Evolutionary conservation across 2,888 invertebrate genomes (phyloP).

Genomic region (Galeruca laticollis): DNA sequence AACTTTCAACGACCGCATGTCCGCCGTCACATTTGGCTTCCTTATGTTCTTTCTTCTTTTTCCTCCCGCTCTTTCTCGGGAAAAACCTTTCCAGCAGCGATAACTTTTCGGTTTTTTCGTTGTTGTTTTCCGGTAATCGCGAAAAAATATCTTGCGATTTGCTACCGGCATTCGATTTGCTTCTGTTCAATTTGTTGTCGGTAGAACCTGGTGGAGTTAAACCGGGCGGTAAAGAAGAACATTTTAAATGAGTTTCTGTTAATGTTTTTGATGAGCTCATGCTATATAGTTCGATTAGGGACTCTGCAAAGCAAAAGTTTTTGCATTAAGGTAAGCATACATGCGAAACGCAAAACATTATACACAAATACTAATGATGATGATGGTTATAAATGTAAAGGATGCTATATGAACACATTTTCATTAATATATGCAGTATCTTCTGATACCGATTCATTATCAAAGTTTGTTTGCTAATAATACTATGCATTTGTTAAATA

Average conservation of each 20-base stretch:
- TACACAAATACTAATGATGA: not conserved
- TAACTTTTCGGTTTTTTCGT: conserved; percentile 68
- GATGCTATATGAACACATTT: not conserved
- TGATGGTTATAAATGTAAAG: not conserved
- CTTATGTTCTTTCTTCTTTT: conserved; percentile 70
- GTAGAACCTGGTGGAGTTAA: conserved; percentile 68
- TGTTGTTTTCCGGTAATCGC: conserved; percentile 51
- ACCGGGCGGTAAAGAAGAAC: conserved; percentile 75
- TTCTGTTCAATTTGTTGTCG: conserved; percentile 69
- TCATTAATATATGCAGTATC: not conserved
- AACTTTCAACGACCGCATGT: conserved; percentile 61
- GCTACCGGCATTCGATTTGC: conserved; percentile 65
- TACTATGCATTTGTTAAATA: too few species aligned
- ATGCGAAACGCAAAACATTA: conserved; percentile 11
- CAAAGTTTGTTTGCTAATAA: too few species aligned
- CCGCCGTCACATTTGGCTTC: conserved; percentile 53
- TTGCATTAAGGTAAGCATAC: conserved; percentile 17
- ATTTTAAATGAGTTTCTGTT: conserved; percentile 72
- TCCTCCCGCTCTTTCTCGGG: conserved; percentile 78
- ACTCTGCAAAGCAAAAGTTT: conserved; percentile 61
- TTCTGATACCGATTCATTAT: too few species aligned
- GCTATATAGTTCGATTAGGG: conserved; percentile 64
- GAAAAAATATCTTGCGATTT: conserved; percentile 61
- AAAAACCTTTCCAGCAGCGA: conserved; percentile 77
- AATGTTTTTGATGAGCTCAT: conserved; percentile 51